Percentiles rank a stretch among this genome's conserved stretches.
Conservation (phyloP, 1,140 invertebrate species). For the Stenopsyche tienmushanensis region DNA sequence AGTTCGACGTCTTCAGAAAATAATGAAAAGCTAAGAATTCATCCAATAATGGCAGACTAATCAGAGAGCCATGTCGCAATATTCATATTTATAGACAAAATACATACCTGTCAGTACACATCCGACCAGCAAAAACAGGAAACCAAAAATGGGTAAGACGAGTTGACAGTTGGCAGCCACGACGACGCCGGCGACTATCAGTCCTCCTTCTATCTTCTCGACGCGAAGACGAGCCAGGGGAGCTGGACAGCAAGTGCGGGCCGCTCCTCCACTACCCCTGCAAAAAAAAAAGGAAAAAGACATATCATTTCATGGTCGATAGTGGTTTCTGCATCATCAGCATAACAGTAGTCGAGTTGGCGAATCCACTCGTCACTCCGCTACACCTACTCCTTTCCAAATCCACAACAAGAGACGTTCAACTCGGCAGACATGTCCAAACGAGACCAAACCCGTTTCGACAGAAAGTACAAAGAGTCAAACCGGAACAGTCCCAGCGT, state of each 20-base stretch:
- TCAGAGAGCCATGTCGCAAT: too few species aligned
- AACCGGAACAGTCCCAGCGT: too few species aligned
- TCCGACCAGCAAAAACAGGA: conserved; percentile 71
- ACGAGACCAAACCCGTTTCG: too few species aligned
- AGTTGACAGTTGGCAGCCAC: conserved; percentile 75
- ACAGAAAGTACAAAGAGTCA: too few species aligned
- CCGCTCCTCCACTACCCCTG: conserved; percentile 42
- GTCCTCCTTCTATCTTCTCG: conserved; percentile 72
- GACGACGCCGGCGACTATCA: conserved; percentile 72
- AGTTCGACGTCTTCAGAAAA: too few species aligned
- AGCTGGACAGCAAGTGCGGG: conserved; percentile 53
- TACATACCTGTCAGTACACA: conserved; percentile 73
- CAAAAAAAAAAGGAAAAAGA: not conserved
- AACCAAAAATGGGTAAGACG: conserved; percentile 71
- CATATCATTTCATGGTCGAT: not conserved
- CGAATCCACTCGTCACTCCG: not conserved
- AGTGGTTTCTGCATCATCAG: not conserved
- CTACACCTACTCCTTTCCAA: not conserved
- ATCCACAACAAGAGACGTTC: not conserved
- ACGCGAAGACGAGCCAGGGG: conserved; percentile 61
- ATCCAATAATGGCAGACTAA: too few species aligned
- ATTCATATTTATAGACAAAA: too few species aligned
- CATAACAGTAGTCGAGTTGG: not conserved
- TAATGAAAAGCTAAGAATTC: too few species aligned
- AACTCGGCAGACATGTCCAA: too few species aligned